phyloP scores from a whole-genome alignment of 2,888 invertebrate species.

The Agrotis puta region DNA sequence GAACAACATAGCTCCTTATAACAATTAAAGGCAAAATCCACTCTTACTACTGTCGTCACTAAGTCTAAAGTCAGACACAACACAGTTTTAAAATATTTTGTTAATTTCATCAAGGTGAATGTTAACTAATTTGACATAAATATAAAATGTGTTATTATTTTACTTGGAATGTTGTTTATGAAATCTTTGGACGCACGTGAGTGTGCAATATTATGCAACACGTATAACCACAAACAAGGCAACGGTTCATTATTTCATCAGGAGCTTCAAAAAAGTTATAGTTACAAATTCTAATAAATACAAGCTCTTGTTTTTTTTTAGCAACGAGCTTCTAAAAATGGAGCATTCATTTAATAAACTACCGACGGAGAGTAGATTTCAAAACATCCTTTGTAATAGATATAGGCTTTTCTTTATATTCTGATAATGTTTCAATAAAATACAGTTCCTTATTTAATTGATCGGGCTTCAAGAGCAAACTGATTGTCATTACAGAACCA shows the following conservation, averaged over 20 bases:
- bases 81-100: neutral
- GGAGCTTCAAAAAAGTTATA: neutral
- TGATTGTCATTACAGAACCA: too few relatives aligned
- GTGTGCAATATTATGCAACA: constrained; percentile 15
- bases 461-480: too few relatives aligned
- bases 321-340: too few relatives aligned
- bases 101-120: constrained; percentile 7
- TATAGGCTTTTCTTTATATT: too few relatives aligned
- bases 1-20: constrained; percentile 5
- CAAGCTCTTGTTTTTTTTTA: too few relatives aligned
- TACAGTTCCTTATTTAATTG: too few relatives aligned
- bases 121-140: neutral
- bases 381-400: too few relatives aligned
- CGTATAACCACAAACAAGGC: neutral
- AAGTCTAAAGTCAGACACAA: neutral
- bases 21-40: constrained; percentile 21
- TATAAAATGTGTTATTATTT: constrained; percentile 5
- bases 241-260: neutral
- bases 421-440: too few relatives aligned
- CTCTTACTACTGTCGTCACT: neutral
- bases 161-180: constrained; percentile 9
- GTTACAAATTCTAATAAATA: too few relatives aligned
- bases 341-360: too few relatives aligned
- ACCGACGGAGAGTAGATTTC: too few relatives aligned
- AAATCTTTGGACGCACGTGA: neutral